Percentiles rank a stretch among this genome's conserved stretches.
These are phyloP conservation scores for Acleris sparsana DNA, from an alignment of 2,888 invertebrate species.

Conservation along the genomic window DNA sequence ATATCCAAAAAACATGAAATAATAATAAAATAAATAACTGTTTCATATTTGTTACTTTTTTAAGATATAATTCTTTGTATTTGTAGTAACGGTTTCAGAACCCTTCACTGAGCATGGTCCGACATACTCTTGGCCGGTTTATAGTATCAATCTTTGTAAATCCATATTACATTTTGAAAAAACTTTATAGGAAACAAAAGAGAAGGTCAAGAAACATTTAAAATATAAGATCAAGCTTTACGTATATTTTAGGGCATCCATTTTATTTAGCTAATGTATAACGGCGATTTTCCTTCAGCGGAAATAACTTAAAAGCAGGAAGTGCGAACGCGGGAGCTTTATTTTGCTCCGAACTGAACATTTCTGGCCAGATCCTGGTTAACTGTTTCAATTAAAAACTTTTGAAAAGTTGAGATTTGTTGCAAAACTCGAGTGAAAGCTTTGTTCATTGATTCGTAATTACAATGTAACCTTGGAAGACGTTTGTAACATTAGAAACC, in stretches of 20 bases:
- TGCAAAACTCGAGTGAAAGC: constrained; percentile 8
- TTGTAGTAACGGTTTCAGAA: too few species aligned
- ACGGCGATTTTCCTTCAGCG: neutral
- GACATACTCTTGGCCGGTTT: too few species aligned
- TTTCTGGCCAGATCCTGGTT: constrained; percentile 17
- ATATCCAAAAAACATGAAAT: too few species aligned
- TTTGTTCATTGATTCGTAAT: constrained; percentile 11
- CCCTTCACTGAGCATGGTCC: too few species aligned
- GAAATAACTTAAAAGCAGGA: constrained; percentile 29
- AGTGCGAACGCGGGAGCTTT: constrained; percentile 24
- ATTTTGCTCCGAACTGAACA: constrained; percentile 20
- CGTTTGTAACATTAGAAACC: too few species aligned
- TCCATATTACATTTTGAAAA: too few species aligned
- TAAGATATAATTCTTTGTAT: too few species aligned
- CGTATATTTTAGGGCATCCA: neutral
- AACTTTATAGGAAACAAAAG: too few species aligned
- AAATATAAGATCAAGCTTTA: neutral
- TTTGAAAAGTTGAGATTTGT: constrained; percentile 9
- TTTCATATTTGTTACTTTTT: too few species aligned
- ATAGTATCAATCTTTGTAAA: too few species aligned
- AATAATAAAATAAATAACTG: too few species aligned
- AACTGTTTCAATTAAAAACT: constrained; percentile 35
- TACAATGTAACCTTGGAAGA: neutral
- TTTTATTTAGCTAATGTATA: neutral
- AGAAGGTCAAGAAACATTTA: too few species aligned